Evolutionary conservation across 2,113 vertebrate genomes (phyloP).

Genomic region (Heptranchias perlo): DNA sequence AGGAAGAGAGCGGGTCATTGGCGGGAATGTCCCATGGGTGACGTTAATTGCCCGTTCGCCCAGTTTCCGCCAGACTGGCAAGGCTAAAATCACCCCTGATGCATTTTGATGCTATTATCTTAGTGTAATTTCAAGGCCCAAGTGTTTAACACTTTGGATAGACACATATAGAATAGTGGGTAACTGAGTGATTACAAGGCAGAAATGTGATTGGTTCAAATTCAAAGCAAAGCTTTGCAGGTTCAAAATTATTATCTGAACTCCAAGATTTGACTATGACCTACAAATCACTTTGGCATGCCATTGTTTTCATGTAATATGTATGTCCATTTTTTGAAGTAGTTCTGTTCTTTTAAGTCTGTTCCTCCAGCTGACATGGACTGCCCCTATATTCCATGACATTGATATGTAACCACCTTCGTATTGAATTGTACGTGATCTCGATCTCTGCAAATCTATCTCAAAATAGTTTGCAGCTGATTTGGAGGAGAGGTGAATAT

Average conservation of each 20-base stretch:
- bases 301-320: neutral
- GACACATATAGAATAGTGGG: neutral
- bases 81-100: neutral
- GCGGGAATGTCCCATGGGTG: neutral
- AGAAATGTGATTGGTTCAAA: neutral
- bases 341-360: neutral
- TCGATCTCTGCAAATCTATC: neutral
- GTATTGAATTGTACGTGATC: neutral
- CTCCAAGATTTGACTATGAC: neutral
- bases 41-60: neutral
- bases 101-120: neutral
- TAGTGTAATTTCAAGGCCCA: neutral
- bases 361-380: neutral
- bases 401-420: neutral
- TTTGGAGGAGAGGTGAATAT: neutral
- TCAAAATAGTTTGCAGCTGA: neutral
- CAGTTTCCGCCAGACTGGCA: neutral
- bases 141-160: neutral
- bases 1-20: too few species aligned
- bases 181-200: neutral
- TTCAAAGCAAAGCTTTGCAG: neutral
- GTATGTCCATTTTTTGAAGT: neutral
- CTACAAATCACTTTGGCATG: neutral
- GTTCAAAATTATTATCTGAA: neutral
- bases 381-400: neutral